Percentiles rank a stretch among this genome's conserved stretches.
phyloP scores from a whole-genome alignment of 2,888 invertebrate genomes.

The Rosalia funebris region DNA sequence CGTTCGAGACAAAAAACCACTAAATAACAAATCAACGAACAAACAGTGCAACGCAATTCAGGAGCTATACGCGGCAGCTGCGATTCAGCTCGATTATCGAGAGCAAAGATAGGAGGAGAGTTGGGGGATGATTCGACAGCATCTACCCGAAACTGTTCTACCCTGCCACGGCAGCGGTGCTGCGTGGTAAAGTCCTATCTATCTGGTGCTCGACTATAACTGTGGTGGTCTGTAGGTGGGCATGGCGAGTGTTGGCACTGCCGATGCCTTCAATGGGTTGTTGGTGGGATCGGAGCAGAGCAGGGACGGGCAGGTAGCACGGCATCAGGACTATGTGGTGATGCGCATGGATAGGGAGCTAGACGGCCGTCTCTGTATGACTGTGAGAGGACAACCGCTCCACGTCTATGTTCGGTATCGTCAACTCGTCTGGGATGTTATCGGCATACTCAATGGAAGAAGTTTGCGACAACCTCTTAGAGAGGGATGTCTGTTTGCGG shows the following conservation, averaged over 20 bases:
- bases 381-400: constrained; percentile 92
- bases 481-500: constrained; percentile 92
- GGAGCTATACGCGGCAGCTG: constrained; percentile 25
- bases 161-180: constrained; percentile 36
- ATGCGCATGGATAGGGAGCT: constrained; percentile 61
- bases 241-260: constrained; percentile 28
- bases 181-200: constrained; percentile 29
- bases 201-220: constrained; percentile 33
- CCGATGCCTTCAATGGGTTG: constrained; percentile 29
- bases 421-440: constrained; percentile 86
- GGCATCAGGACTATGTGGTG: constrained; percentile 41
- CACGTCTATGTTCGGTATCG: constrained; percentile 91
- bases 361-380: constrained; percentile 95
- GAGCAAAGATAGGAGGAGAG: constrained; percentile 38
- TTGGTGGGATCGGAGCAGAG: constrained; percentile 41
- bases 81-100: constrained; percentile 10
- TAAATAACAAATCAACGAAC: constrained; percentile 60
- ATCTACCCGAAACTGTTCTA: constrained; percentile 34
- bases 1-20: constrained; percentile 48
- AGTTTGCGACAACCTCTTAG: constrained; percentile 90
- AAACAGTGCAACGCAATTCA: constrained; percentile 51
- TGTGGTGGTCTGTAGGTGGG: constrained; percentile 18
- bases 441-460: constrained; percentile 93
- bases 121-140: constrained; percentile 30
- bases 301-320: constrained; percentile 45